Evolutionary conservation across 2,888 invertebrate species (phyloP), one percentile per base, ranked within the genome.

Genomic region (Aquatica leii): DNA sequence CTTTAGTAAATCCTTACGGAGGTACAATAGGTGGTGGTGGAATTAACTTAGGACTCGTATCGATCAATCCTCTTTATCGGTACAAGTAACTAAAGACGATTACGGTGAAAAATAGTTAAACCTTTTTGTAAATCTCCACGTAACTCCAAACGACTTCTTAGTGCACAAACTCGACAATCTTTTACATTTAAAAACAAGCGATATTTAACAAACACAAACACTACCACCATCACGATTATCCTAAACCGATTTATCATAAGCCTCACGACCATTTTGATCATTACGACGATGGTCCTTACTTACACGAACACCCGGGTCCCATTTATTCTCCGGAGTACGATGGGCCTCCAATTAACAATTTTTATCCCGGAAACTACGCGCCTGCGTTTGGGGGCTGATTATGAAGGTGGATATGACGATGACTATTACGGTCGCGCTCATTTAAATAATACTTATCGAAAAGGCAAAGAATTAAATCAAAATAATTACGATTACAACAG

Each of bases 121-220:
- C 94, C 95, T 0, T 87, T n/a, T 93, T 74, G 90, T 95, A 1
- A 94, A 95, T 82, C 85, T 95, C n/a, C 95, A 95, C 78, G 90
- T 95, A 1, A 94, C 94, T 0, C 95, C 95, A 0, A 94, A 92
- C 79, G 87, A 88, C 55, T 88, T 90, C 70, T 84, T 94, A 15
- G 87, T 94, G 2, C 86, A 90, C 76, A 93, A 92, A 79, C 82
- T 94, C 62, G 89, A 90, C 17, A 85, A 89, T 68, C 80, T 34
- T 86, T 93, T 65, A 85, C 87, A 51, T 84, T 89, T 71, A 90
- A 77, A 90, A 90, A 72, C 81, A 83, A 50, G 78, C 84, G 58
- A 77, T 89, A 11, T 80, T 86, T 17, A 85, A 86, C 69, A 79
- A 79, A 51, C 80, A 78, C 74, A 81, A 80, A 53, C 81, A 82